phyloP scores from a whole-genome alignment of 2,113 vertebrate genomes.

The Stegastes partitus region DNA sequence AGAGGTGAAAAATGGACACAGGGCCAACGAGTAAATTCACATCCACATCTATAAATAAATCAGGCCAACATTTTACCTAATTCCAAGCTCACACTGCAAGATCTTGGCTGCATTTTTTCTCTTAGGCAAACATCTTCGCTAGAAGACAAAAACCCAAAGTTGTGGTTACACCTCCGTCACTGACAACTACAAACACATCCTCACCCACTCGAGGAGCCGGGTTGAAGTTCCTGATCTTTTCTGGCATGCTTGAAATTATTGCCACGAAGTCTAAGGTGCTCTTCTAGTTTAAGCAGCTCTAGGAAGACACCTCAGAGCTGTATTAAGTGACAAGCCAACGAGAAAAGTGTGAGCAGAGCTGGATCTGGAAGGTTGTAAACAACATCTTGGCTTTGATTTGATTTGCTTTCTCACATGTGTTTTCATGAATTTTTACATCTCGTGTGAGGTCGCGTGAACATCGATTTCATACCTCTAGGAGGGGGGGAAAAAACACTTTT shows the following conservation, averaged over 20 bases:
- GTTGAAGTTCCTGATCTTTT: background rate
- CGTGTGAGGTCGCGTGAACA: no score
- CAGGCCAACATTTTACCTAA: no score
- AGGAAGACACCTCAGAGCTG: background rate
- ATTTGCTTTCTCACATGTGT: background rate
- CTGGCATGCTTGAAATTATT: background rate
- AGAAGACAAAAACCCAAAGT: no score
- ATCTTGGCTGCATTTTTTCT: no score
- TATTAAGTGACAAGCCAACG: background rate
- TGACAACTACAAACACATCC: background rate
- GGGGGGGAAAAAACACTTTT: no score
- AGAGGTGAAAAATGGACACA: background rate
- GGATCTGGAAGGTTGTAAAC: background rate
- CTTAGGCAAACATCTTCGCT: no score
- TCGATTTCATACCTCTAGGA: no score
- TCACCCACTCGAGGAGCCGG: background rate
- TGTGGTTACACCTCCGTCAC: no score
- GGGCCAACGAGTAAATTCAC: background rate
- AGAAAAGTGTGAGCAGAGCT: background rate
- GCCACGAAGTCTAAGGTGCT: background rate
- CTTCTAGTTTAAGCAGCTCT: background rate
- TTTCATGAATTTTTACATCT: no score
- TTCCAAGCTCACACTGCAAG: no score
- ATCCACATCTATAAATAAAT: no score
- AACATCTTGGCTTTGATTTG: background rate